Percentiles rank a stretch among this genome's conserved stretches.
These are phyloP conservation scores for Rutpela maculata DNA, from an alignment of 2,888 invertebrate species.

Conservation along the genomic window DNA sequence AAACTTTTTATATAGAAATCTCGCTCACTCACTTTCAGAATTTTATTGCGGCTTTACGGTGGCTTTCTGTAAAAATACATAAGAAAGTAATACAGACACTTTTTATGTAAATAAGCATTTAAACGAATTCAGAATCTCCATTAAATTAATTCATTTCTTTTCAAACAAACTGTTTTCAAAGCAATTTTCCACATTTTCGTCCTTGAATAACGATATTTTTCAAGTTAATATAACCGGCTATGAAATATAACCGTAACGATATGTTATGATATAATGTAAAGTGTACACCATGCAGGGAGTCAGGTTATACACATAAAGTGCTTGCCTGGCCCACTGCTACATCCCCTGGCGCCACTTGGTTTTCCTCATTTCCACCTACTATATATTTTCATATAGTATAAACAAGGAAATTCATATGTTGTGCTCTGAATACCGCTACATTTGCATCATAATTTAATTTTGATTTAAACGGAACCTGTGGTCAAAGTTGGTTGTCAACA, in stretches of 20 bases:
- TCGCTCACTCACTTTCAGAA: no score
- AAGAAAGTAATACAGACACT: no score
- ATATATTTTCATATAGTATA: slow-evolving; percentile 52
- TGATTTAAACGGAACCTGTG: slow-evolving; percentile 31
- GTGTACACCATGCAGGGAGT: slow-evolving; percentile 49
- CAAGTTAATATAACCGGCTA: slow-evolving; percentile 29
- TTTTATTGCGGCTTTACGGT: no score
- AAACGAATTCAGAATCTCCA: not conserved
- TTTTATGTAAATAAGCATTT: not conserved
- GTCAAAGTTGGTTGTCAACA: slow-evolving; percentile 14
- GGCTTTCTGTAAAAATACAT: no score
- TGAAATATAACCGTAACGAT: slow-evolving; percentile 55
- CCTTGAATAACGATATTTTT: slow-evolving; percentile 47
- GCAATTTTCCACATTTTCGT: slow-evolving; percentile 46
- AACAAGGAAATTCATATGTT: slow-evolving; percentile 48
- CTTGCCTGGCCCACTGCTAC: slow-evolving; percentile 48
- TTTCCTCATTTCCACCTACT: slow-evolving; percentile 54
- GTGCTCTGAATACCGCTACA: slow-evolving; percentile 33
- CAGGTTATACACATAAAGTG: slow-evolving; percentile 58
- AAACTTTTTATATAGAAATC: no score
- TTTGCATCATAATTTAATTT: slow-evolving; percentile 42
- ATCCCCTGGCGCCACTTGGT: slow-evolving; percentile 57
- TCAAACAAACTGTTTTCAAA: not conserved
- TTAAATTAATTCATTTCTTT: not conserved
- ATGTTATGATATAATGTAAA: slow-evolving; percentile 58